Evolutionary conservation across 2,888 invertebrate species (phyloP), one percentile per base, ranked within the genome.

Genomic region (Ectropis crepuscularia): DNA sequence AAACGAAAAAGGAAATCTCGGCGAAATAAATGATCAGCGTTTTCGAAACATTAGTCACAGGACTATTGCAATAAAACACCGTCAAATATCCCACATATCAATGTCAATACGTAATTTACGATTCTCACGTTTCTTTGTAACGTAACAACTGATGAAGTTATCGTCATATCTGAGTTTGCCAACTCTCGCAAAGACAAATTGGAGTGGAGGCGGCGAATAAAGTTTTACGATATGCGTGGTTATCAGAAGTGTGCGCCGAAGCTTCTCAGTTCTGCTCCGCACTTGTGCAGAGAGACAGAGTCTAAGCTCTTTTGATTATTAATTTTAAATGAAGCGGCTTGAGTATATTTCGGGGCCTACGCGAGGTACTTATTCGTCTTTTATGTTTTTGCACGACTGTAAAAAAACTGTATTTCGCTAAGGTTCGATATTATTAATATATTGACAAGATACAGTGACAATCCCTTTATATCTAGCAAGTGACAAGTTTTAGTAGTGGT

Each of bases 211-310:
- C 82, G 83, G 85, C 84, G 86, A 87, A 87, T 87, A 89, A 88
- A 90, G 86, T 90, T 89, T 87, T 87, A 86, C 86, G 88, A 88
- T 87, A 87, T 84, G 86, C 84, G 81, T 81, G 84, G 87, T 89
- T 89, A 90, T 89, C 88, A 86, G 85, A 78, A 84, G 81, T 79
- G 82, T 77, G 79, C 80, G 81, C 77, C 79, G 82, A 78, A 79
- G 79, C 75, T 79, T 74, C 72, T 69, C 71, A 73, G 74, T 73
- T 71, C 73, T 65, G 38, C 41, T 57, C 46, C 39, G 39, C 57
- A n/a, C 55, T 55, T 50, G 38, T 51, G 6, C 53, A 38, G 11
- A 45, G 41, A 50, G 10, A 38, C 64, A 65, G 64, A 16, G 50
- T 38, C 60, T 38, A 28, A 65, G 53, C 60, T 65, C 42, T 61